Evolutionary conservation across 2,797 vertebrate genomes (phyloP), one percentile per base, ranked within the genome.

Genomic region (Phataginus tetradactyla): DNA sequence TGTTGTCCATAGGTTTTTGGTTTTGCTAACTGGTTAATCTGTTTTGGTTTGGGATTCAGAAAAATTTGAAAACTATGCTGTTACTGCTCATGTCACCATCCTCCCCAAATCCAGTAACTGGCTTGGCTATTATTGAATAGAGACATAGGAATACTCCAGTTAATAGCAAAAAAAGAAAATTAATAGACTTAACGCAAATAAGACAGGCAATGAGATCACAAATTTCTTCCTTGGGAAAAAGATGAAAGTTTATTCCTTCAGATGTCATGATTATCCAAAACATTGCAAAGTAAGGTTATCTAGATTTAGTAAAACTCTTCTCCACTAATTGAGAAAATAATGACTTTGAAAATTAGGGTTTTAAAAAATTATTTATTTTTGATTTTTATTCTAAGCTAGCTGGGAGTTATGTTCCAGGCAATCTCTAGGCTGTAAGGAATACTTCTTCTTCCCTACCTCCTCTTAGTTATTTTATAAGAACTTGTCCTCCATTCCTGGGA

Each of bases 101-200:
- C 25, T 78, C 37, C 37, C 51, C 27, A 83, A 83, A 74, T 89
- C 45, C 66, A 89, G 12, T 74, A 93, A 59, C 25, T 94, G 45
- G 34, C 81, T 94, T 94, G 45, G 34, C 81, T 94, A 86, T 72
- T 89, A 66, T 78, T 89, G 55, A 96, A 61, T 51, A 88, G n/a
- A 81, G 37, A 49, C 4, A 49, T 23, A 75, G 85, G 51, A 59
- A 51, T 69, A 68, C 8, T 49, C 51, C 27, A 71, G 27, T 69
- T 84, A 37, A 86, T 18, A 85, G 34, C 59, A 88, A 79, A 55
- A 66, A 94, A 55, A 61, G 32, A 89, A 95, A 79, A 69, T 91
- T 55, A 89, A 55, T 34, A 95, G 64, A 34, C 4, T 63, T 79
- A 34, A 34, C 8, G 71, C 63, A 69, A 57, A 86, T 85, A 85